Percentiles rank a stretch among this genome's conserved stretches.
Evolutionary conservation across 2,888 invertebrate species (phyloP).

Genomic region (Phyllotreta striolata): DNA sequence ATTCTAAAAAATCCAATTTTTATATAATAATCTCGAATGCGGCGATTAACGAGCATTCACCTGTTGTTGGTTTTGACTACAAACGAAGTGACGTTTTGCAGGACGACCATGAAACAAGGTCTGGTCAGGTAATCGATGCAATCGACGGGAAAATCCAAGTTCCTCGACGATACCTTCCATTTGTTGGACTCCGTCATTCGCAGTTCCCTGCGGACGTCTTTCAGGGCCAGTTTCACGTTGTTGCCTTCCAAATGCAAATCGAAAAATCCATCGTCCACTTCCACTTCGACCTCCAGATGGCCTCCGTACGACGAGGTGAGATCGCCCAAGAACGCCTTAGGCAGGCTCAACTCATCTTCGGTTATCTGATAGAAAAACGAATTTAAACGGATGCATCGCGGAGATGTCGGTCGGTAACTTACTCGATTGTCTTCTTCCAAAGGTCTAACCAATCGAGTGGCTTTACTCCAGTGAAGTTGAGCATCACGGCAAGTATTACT

Average conservation of each 20-base stretch:
- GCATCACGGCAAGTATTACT: conserved; percentile 83
- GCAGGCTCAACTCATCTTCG: conserved; percentile 62
- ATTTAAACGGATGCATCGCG: not conserved
- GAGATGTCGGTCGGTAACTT: conserved; percentile 35
- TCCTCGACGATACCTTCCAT: conserved; percentile 67
- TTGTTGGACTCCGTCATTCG: conserved; percentile 76
- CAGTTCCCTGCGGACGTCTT: conserved; percentile 54
- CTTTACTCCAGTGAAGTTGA: conserved; percentile 82
- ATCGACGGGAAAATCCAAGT: conserved; percentile 52
- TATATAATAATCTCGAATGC: too few relatives aligned
- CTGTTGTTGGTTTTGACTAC: conserved; percentile 64
- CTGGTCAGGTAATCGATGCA: conserved; percentile 70
- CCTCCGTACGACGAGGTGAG: conserved; percentile 92
- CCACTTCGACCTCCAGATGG: conserved; percentile 78
- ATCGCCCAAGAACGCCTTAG: conserved; percentile 84
- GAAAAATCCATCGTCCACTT: conserved; percentile 69
- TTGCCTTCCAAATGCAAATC: conserved; percentile 80
- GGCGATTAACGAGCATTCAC: conserved; percentile 37
- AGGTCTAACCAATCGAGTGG: conserved; percentile 62
- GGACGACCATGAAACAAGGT: conserved; percentile 87
- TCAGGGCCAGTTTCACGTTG: conserved; percentile 61
- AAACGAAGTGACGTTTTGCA: conserved; percentile 85
- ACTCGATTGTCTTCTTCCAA: conserved; percentile 60
- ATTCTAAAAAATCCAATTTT: conserved; percentile 57
- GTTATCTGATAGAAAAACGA: conserved; percentile 23